Evolutionary conservation across 1,140 invertebrate species (phyloP).

Genomic region (Akabosia matsudoensis): DNA sequence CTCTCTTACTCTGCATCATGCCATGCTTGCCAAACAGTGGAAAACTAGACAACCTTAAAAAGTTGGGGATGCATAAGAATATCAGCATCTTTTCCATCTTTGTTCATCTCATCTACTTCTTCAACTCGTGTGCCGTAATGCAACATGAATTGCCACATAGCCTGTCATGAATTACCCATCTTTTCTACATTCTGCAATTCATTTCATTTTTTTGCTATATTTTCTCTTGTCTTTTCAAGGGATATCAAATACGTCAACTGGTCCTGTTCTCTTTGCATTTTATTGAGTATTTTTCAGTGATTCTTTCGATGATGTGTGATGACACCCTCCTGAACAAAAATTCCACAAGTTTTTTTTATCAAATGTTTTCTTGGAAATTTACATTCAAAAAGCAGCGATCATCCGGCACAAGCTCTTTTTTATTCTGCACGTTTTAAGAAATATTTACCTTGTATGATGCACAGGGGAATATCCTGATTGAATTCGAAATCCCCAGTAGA

Average conservation of each 20-base stretch:
- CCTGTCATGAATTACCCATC: no score
- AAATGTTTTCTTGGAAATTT: background rate
- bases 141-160: background rate
- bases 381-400: background rate
- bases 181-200: background rate
- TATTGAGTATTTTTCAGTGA: background rate
- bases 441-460: background rate
- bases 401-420: background rate
- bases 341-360: background rate
- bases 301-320: background rate
- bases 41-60: background rate
- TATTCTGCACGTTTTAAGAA: background rate
- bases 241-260: background rate
- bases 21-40: background rate
- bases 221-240: background rate
- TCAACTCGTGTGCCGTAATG: background rate
- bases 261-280: background rate
- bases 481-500: background rate
- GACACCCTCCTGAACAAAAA: background rate
- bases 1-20: no score
- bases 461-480: background rate
- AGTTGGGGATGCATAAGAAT: background rate
- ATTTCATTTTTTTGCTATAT: background rate
- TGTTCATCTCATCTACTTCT: background rate
- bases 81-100: background rate